Evolutionary conservation across 1,140 invertebrate species (phyloP), one percentile per base, ranked within the genome.

Genomic region (Apis laboriosa): DNA sequence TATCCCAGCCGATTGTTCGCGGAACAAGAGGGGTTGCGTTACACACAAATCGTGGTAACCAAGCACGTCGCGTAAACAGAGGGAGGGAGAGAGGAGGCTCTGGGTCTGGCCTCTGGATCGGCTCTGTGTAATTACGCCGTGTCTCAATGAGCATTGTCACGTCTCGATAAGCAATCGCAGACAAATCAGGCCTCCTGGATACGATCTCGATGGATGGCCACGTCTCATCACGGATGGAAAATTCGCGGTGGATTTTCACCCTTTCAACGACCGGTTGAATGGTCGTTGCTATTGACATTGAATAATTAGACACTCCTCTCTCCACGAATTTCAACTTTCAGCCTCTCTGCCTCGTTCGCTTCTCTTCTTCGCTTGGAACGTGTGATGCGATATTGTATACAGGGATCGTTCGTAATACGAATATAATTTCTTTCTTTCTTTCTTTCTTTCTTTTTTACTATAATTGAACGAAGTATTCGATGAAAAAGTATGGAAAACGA

Each of bases 121-220:
- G 11, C 79, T 77, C 82, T 61, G 85, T 87, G 85, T 87, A 90
- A 90, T 90, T 88, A 90, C 87, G 43, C 78, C 34, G 34, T 61
- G 51, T 77, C 83, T 88, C 83, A 72, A 75, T 87, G 67, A 80
- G 56, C 82, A 79, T 80, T 86, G 77, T 86, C 64, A 60, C 64
- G 76, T 81, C 17, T 77, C 78, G 85, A 84, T 84, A 71, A 70
- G 53, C 73, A 78, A 68, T 71, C 60, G 55, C 24, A 21, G 53
- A 75, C 61, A 74, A 64, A 43, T 43, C 34, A 34, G 34, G 34
- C 34, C 34, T 66, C 72, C 11, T 11, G 63, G n/a, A 28, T 34
- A 61, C n/a, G 17, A n/a, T 56, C 56, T 56, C 53, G 28, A 68
- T 21, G 9, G 34, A 67, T 12, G 9, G 9, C 21, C 19, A 24